A percentile compares a stretch with the other conserved stretches of the same genome.
phyloP scores from a whole-genome alignment of 2,888 invertebrate species.

The Cheilosia pagana region DNA sequence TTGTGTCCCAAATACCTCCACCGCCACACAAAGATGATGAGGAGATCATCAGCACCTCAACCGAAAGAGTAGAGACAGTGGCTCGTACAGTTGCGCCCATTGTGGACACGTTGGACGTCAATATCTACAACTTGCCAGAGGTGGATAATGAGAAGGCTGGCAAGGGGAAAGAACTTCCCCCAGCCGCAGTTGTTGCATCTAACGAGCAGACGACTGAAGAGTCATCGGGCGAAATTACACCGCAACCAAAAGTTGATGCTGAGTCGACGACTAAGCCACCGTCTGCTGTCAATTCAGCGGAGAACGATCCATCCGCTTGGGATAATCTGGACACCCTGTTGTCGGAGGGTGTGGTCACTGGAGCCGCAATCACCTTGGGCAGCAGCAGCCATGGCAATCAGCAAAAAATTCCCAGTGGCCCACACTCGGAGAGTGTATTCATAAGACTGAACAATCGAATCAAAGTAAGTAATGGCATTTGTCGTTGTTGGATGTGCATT shows the following conservation, averaged over 20 bases:
- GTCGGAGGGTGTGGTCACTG: conserved; percentile 76
- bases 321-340: conserved; percentile 81
- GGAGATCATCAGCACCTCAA: conserved; percentile 18
- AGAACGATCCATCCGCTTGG: conserved; percentile 78
- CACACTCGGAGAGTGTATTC: conserved; percentile 97
- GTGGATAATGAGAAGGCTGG: conserved; percentile 35
- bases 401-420: conserved; percentile 79
- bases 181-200: conserved; percentile 15
- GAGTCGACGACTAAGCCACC: conserved; percentile 20
- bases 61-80: conserved; percentile 34
- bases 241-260: conserved; percentile 51
- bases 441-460: conserved; percentile 97
- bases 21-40: conserved; percentile 73
- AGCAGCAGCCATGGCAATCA: conserved; percentile 77
- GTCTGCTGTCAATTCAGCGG: conserved; percentile 30
- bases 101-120: conserved; percentile 76
- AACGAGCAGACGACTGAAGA: conserved; percentile 49
- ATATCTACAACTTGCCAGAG: conserved; percentile 79
- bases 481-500: too few relatives aligned
- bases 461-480: conserved; percentile 86
- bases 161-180: conserved; percentile 6
- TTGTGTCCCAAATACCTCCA: conserved; percentile 75
- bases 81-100: conserved; percentile 50
- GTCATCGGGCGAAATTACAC: conserved; percentile 50
- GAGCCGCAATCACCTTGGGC: conserved; percentile 58